Evolutionary conservation across 1,140 invertebrate genomes (phyloP), one percentile per base, ranked within the genome.

Genomic region (Drosophila navojoa): DNA sequence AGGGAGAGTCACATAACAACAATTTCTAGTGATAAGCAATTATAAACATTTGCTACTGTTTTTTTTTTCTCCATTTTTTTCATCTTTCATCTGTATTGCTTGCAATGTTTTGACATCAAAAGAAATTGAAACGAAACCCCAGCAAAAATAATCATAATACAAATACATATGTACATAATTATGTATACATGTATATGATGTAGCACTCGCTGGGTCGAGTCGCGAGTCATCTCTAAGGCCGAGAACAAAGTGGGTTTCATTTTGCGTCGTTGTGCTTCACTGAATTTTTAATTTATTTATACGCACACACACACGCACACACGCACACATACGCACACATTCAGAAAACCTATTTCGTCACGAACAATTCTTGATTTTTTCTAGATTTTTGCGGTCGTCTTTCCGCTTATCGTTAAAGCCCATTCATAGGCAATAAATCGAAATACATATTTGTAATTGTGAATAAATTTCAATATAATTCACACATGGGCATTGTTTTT

Each of bases 241-340:
- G 49, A 57, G 58, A 53, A 53, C 67, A 70, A 85, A 85, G 54
- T 77, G 57, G 63, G 58, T 75, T 77, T 71, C 66, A 69, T 81
- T 80, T 81, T 77, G 68, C 74, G 54, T 82, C 64, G 81, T 79
- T 79, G 68, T 71, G 81, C 76, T 87, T 71, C 75, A 87, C 40
- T 79, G 79, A 87, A 79, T 87, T 71, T 79, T 75, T 61, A 77
- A 85, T 85, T 80, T 80, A 84, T 79, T 81, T 86, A 81, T 86
- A 80, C 64, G 59, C 72, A 62, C 42, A 47, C 55, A 32, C 35
- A 75, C 45, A 55, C 57, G 53, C 54, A 64, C 54, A 53, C 29
- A 38, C 38, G 38, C 25, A 50, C 53, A 38, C 4, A 19, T 9
- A 25, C 25, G 19, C 19, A 38, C 40, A 49, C 19, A 45, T 10